Evolutionary conservation across 2,888 invertebrate species (phyloP), one percentile per base, ranked within the genome.

Genomic region (Vannuccia rotundouncinata): DNA sequence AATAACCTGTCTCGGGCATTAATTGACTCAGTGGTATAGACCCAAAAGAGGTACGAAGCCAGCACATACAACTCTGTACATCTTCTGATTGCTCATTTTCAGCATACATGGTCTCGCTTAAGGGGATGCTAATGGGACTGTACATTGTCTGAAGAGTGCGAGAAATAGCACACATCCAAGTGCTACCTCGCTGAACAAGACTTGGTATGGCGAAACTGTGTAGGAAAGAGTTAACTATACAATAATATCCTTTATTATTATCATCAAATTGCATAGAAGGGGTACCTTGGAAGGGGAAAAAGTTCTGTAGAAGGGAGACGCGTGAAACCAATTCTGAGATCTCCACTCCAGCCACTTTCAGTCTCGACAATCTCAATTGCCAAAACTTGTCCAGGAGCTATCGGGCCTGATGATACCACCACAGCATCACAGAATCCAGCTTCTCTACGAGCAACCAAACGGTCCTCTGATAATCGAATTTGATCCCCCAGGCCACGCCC

Each of bases 291-390:
- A 2, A 73, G 73, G 22, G 73, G 73, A 22, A 25, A 25, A 22
- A 73, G 22, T 5, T 22, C 29, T 13, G 73, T 5, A 28, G 73
- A 22, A 73, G 22, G 73, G 1, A 77, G 27, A 29, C n/a, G 31
- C n/a, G 77, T 77, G 59, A 77, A 59, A n/a, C 77, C 77, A 27
- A 77, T n/a, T 59, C 77, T 1, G 22, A 77, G 27, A 29, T 77
- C 77, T 22, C 77, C 77, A 13, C 77, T 77, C 77, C 77, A 77
- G n/a, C 77, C 77, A 2, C 27, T 59, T 29, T 77, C 77, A 45
- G 77, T 77, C 45, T 45, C 45, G 1, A 59, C 30, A 31, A 77
- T 59, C 17, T 77, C 77, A 31, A 77, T 30, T 1, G 30, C 29
- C n/a, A 77, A 59, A 22, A 77, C 10, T 10, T 77, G 29, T 27